These are phyloP conservation scores for Sturmia bella DNA, from an alignment of 2,888 invertebrate genomes.

Conservation along the genomic window DNA sequence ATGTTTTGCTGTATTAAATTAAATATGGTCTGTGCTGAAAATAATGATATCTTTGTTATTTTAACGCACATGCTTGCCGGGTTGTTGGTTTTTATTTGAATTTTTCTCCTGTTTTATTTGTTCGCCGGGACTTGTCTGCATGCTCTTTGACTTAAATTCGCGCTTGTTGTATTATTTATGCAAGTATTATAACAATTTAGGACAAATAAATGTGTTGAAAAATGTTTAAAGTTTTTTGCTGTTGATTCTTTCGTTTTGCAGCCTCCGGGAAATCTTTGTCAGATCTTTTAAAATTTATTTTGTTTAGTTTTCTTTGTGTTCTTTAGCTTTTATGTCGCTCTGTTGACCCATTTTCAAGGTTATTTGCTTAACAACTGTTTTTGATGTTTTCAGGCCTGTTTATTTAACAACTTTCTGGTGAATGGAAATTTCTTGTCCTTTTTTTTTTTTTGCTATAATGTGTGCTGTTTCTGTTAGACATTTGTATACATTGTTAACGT, in stretches of 20 bases:
- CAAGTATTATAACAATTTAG: slow-evolving; percentile 53
- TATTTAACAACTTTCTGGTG: not conserved
- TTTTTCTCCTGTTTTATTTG: not conserved
- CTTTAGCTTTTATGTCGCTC: slow-evolving; percentile 31
- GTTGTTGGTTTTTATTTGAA: slow-evolving; percentile 5
- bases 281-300: not conserved
- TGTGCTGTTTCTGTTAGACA: slow-evolving; percentile 12
- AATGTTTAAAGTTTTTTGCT: not conserved
- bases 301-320: not conserved
- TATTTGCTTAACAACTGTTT: slow-evolving; percentile 63
- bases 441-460: not conserved
- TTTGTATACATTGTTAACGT: slow-evolving; percentile 26
- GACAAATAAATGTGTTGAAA: slow-evolving; percentile 10
- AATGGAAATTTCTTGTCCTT: not conserved
- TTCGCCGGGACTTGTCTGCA: slow-evolving; percentile 3
- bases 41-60: not conserved
- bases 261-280: slow-evolving; percentile 15
- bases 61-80: not conserved
- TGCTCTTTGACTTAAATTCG: slow-evolving; percentile 36
- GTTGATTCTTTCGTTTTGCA: not conserved
- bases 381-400: slow-evolving; percentile 48
- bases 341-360: slow-evolving; percentile 67
- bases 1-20: slow-evolving; percentile 28
- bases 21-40: slow-evolving; percentile 14
- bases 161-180: slow-evolving; percentile 55